Evolutionary conservation across 2,797 vertebrate species (phyloP).

Genomic region (Helostoma temminkii): DNA sequence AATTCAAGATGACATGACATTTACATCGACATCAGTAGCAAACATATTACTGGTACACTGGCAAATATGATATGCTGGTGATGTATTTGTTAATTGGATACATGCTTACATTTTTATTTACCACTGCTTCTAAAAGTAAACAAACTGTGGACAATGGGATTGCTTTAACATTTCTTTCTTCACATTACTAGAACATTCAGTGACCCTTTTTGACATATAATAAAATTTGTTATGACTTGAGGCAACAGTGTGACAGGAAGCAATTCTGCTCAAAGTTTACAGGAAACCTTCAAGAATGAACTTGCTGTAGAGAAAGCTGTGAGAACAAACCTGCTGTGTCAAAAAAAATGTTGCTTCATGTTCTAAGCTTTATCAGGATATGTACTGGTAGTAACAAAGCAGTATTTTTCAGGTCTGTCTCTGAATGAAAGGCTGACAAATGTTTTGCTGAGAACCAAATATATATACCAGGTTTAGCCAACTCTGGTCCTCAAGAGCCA

Average conservation of each 20-base stretch:
- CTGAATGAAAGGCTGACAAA: not conserved
- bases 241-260: slow-evolving; percentile 3
- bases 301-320: not conserved
- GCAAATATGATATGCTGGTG: not conserved
- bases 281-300: slow-evolving; percentile 21
- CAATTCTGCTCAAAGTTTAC: not conserved
- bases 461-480: too few relatives aligned
- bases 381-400: not conserved
- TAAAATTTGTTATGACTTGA: slow-evolving; percentile 13
- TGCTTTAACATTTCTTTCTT: not conserved
- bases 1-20: slow-evolving; percentile 2
- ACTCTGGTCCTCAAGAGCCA: too few relatives aligned
- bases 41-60: not conserved
- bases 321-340: not conserved
- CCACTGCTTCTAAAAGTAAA: not conserved
- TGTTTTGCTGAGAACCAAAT: too few relatives aligned
- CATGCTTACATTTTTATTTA: not conserved
- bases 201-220: not conserved
- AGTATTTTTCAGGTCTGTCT: slow-evolving; percentile 5
- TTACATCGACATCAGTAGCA: not conserved
- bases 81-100: not conserved
- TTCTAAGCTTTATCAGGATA: slow-evolving; percentile 8
- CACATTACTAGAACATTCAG: not conserved
- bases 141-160: not conserved
- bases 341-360: slow-evolving; percentile 22